These are phyloP conservation scores for Microhierax caerulescens DNA, from an alignment of 2,797 vertebrate genomes.

Conservation along the genomic window DNA sequence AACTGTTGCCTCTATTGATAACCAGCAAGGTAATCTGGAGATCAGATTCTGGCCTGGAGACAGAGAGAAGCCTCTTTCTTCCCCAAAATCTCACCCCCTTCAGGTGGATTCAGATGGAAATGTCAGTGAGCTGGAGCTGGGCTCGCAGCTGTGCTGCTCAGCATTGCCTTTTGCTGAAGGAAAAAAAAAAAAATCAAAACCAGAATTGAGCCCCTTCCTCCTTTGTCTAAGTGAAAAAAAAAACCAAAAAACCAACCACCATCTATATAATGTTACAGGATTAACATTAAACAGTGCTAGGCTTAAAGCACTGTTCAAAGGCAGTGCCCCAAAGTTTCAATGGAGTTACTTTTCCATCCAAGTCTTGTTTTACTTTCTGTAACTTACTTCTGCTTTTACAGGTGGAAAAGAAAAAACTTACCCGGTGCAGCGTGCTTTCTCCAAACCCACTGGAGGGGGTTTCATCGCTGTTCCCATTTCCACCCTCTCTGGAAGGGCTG, in stretches of 20 bases:
- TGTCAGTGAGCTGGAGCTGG: conserved; percentile 76
- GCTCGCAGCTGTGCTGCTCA: conserved; percentile 70
- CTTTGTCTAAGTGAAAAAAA: conserved; percentile 77
- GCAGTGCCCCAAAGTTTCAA: conserved; percentile 37
- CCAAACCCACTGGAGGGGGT: neutral
- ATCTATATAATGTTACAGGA: conserved; percentile 87
- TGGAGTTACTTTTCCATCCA: conserved; percentile 50
- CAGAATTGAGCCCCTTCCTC: conserved; percentile 76
- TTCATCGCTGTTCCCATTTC: neutral
- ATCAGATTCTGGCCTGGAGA: conserved; percentile 75
- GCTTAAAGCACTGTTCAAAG: conserved; percentile 68
- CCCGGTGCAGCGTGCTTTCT: neutral
- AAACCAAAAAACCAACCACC: no score
- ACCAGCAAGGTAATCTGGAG: conserved; percentile 74
- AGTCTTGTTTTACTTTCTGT: neutral
- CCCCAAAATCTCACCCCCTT: conserved; percentile 76
- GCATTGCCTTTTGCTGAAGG: conserved; percentile 74
- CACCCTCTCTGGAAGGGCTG: neutral
- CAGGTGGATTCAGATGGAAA: conserved; percentile 86
- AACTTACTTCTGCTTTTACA: neutral
- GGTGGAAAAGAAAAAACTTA: conserved; percentile 6
- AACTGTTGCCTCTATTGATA: conserved; percentile 73
- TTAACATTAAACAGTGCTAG: conserved; percentile 84
- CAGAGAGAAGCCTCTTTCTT: conserved; percentile 74
- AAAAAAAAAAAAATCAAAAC: conserved; percentile 48